phyloP scores from a whole-genome alignment of 2,888 invertebrate genomes.

The Drosophila sordidula region DNA sequence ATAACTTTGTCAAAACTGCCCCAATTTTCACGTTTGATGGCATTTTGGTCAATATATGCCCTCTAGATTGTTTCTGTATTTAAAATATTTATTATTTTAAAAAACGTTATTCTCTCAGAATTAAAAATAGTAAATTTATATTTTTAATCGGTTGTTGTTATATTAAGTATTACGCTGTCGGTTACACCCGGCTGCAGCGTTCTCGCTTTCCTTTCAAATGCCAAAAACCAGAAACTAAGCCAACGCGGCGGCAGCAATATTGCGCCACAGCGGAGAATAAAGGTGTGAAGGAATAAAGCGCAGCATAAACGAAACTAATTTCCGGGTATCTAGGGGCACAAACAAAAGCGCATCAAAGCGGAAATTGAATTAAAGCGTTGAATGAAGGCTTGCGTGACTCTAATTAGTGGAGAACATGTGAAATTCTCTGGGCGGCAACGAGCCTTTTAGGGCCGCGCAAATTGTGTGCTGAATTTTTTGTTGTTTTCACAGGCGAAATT shows the following conservation, averaged over 20 bases:
- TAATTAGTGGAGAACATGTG: constrained; percentile 54
- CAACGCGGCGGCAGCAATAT: not conserved
- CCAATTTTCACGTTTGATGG: too few species aligned
- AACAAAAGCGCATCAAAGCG: constrained; percentile 64
- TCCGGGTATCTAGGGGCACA: constrained; percentile 67
- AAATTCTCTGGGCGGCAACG: not conserved
- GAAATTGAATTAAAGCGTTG: constrained; percentile 72
- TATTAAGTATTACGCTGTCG: too few species aligned
- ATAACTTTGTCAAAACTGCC: too few species aligned
- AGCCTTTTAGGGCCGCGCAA: not conserved
- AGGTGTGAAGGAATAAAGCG: constrained; percentile 41
- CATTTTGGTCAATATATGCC: too few species aligned
- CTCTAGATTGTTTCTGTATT: too few species aligned
- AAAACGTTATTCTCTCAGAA: too few species aligned
- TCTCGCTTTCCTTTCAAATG: too few species aligned
- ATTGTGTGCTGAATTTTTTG: constrained; percentile 11
- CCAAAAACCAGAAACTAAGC: too few species aligned
- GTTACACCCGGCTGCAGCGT: too few species aligned
- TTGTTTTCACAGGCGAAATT: constrained; percentile 15
- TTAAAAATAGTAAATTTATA: too few species aligned
- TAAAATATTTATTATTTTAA: too few species aligned
- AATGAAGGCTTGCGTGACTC: constrained; percentile 58
- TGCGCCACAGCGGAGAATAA: not conserved
- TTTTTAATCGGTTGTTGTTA: too few species aligned
- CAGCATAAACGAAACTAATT: constrained; percentile 75